Evolutionary conservation across 2,888 invertebrate genomes (phyloP).

Genomic region (Pegoplata infirma): DNA sequence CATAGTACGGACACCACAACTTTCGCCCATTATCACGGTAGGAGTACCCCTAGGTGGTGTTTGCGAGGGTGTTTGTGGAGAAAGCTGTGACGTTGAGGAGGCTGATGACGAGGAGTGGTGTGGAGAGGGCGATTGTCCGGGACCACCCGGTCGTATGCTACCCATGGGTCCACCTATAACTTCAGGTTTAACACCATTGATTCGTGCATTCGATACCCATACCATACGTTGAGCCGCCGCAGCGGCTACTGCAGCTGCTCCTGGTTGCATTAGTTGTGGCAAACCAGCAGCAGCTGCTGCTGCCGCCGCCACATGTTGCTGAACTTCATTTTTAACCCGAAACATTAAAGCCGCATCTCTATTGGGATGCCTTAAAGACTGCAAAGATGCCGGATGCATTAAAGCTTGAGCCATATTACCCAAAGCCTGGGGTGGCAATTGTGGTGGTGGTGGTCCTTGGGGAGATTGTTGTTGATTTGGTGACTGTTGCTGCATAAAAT

Average conservation of each 20-base stretch:
- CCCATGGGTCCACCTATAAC: constrained; percentile 83
- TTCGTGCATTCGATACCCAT: constrained; percentile 83
- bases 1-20: constrained; percentile 89
- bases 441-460: constrained; percentile 69
- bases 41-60: constrained; percentile 83
- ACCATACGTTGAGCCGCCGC: constrained; percentile 77
- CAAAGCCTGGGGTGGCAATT: constrained; percentile 71
- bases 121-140: constrained; percentile 75
- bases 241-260: constrained; percentile 71
- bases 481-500: constrained; percentile 65
- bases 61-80: constrained; percentile 77
- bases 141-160: constrained; percentile 71
- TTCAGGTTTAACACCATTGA: constrained; percentile 90
- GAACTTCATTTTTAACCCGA: constrained; percentile 77
- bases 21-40: constrained; percentile 95
- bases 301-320: constrained; percentile 74
- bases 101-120: constrained; percentile 74
- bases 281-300: constrained; percentile 69
- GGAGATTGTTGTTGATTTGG: constrained; percentile 70
- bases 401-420: constrained; percentile 73
- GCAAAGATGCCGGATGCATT: constrained; percentile 78
- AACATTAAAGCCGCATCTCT: constrained; percentile 78
- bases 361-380: constrained; percentile 78
- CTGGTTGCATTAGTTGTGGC: constrained; percentile 75
- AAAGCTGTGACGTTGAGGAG: constrained; percentile 76